phyloP scores from a whole-genome alignment of 1,140 invertebrate genomes.

The Drosophila mauritiana region DNA sequence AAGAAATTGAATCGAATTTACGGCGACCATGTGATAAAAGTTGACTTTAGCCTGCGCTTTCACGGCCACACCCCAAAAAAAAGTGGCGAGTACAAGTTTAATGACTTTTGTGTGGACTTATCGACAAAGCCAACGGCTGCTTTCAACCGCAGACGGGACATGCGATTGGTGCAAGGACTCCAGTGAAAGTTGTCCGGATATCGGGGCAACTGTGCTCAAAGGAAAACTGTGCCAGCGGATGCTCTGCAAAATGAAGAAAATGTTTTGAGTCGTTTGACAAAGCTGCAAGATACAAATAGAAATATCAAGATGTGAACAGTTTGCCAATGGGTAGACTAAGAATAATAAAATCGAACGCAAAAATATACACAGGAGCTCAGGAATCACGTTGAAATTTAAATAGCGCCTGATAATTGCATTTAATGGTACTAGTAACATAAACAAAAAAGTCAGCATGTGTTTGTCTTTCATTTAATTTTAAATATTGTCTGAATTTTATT shows the following conservation, averaged over 20 bases:
- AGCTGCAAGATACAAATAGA: neutral
- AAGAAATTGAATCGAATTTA: slow-evolving; percentile 67
- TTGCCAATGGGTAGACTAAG: too few relatives aligned
- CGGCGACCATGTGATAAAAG: slow-evolving; percentile 56
- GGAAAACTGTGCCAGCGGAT: slow-evolving; percentile 18
- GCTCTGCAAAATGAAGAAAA: neutral
- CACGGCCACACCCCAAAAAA: slow-evolving; percentile 33
- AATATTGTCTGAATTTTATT: slow-evolving; percentile 22
- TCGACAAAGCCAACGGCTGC: slow-evolving; percentile 9
- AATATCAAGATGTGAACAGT: too few relatives aligned
- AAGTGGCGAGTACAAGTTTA: slow-evolving; percentile 69
- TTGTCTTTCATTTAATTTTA: slow-evolving; percentile 9
- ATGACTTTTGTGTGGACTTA: slow-evolving; percentile 71
- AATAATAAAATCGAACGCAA: too few relatives aligned
- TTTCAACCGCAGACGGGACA: slow-evolving; percentile 33
- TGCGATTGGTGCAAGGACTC: slow-evolving; percentile 38
- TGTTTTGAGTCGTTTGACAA: neutral
- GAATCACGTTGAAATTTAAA: too few relatives aligned
- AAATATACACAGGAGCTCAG: too few relatives aligned
- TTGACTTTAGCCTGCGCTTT: slow-evolving; percentile 48
- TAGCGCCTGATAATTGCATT: neutral
- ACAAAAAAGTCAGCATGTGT: neutral
- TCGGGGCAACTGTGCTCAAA: slow-evolving; percentile 9
- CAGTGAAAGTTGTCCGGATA: slow-evolving; percentile 34
- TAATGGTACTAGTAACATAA: neutral